Evolutionary conservation across 2,888 invertebrate species (phyloP), one percentile per base, ranked within the genome.

Genomic region (Drepanosiphum platanoidis): DNA sequence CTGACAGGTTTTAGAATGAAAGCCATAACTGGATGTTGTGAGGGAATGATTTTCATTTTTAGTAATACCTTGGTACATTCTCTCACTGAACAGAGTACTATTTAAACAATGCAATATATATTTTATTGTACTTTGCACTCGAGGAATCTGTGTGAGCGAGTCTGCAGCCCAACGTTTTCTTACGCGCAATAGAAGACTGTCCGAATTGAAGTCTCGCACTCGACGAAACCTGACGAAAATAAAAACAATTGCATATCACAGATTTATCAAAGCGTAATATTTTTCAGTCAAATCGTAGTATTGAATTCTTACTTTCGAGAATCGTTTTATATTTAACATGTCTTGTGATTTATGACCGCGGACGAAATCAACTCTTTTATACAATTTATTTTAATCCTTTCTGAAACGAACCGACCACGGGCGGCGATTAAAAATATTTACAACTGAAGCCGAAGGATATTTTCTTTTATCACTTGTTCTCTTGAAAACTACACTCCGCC

Each of bases 311-410:
- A 84, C 84, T 84, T 84, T 84, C 32, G 77, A 36, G 22, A 77
- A 84, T 1, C 66, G 75, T 52, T 77, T 68, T 46, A 84, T 46
- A 77, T 77, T 84, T 36, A 84, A 68, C 84, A 84, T 84, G 13
- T 58, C 77, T 58, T 34, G 34, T 34, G n/a, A 64, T 11, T 70
- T 68, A 7, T 36, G 18, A 66, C 64, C 22, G 18, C 1, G 18
- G 8, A 8, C 18, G 30, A 72, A 64, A 15, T 32, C 42, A 32
- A 46, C 32, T 42, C 2, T 66, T 42, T 27, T 27, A 64, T 1
- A 3, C 11, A 64, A 64, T 27, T n/a, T n/a, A n/a, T n/a, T n/a
- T n/a, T n/a, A n/a, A 18, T 18, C 7, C 22, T 18, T 18, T 52
- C 52, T 22, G 15, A 52, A 22, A 18, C 18, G 22, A n/a, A 18